Base-by-base conservation (phyloP, 2,113 vertebrate species). In the Xiphophorus maculatus region DNA sequence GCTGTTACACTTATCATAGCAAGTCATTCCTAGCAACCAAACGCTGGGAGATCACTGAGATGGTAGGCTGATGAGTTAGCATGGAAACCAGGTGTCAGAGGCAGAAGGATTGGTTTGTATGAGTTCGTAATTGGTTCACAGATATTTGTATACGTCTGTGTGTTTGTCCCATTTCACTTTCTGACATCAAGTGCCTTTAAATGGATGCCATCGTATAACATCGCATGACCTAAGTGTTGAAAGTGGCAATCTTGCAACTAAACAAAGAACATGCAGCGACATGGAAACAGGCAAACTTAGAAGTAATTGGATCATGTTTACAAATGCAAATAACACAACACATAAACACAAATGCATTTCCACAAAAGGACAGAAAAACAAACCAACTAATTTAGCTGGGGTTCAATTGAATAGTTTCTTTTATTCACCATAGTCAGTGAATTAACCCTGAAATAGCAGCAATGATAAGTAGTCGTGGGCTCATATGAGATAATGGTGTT, bases 41-140 rank as follows among this genome's bases (percentile, higher is more conserved):
- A 87, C 77, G 66, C 67, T 71, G 54, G n/a, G 69, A 83, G 84
- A 80, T 74, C 80, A 69, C 83, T 83, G 63, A 27, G 64, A 90
- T 83, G 76, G 71, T 82, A 81, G 82, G 81, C 76, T 87, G 81
- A 60, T 73, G 77, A 54, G 85, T 92, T 90, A 80, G 86, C 85
- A 89, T 91, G 86, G 90, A 72, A 90, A 92, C 90, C 82, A 81
- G 78, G 81, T 88, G 73, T 77, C 72, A 77, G 74, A 80, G 76
- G 68, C 73, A 67, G 70, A 63, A 32, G 74, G 32, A 32, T 25
- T 1, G 8, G 63, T 81, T 15, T 25, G 65, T 71, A 51, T 37
- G 28, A 42, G 74, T 32, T 58, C 35, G 77, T 29, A 15, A 27
- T 7, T 66, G 37, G 27, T 27, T 58, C 9, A 58, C 51, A n/a